Conservation (phyloP, 2,113 vertebrate species). For the Odontophorus gujanensis region DNA sequence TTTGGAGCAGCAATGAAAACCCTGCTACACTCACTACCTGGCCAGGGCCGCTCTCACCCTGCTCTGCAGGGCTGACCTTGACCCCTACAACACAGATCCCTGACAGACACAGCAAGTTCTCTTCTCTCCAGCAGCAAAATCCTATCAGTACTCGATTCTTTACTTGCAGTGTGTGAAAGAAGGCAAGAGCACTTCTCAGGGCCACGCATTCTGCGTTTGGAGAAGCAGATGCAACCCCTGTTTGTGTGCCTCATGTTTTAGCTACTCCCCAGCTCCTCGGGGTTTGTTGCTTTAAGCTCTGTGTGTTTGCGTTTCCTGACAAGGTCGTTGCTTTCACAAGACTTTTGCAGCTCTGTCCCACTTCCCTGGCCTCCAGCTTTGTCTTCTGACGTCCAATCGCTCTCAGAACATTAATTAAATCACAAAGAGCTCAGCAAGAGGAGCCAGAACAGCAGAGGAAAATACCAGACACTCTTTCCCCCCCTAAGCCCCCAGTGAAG, state of each 20-base stretch:
- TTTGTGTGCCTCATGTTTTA: neutral
- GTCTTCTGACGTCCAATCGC: neutral
- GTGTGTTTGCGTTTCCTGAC: constrained; percentile 11
- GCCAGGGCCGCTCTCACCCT: neutral
- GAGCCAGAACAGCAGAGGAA: constrained; percentile 8
- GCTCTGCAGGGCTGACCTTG: neutral
- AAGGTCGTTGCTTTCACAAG: constrained; percentile 69
- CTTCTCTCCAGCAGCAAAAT: neutral
- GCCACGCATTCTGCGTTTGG: neutral
- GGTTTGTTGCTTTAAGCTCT: constrained; percentile 50
- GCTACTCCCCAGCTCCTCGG: neutral
- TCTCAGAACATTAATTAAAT: constrained; percentile 43
- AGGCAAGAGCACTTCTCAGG: neutral
- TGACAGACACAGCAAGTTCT: neutral
- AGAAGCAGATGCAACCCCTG: neutral
- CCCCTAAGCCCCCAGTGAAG: neutral
- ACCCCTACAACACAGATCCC: neutral
- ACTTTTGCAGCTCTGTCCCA: constrained; percentile 1
- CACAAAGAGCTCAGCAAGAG: neutral
- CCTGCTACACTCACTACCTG: neutral
- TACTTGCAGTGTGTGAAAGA: neutral
- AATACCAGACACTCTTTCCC: neutral
- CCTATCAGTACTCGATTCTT: neutral
- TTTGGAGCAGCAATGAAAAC: neutral
- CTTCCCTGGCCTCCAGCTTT: constrained; percentile 25